Base-by-base conservation (phyloP, 2,797 vertebrate species). In the Brotula barbata region DNA sequence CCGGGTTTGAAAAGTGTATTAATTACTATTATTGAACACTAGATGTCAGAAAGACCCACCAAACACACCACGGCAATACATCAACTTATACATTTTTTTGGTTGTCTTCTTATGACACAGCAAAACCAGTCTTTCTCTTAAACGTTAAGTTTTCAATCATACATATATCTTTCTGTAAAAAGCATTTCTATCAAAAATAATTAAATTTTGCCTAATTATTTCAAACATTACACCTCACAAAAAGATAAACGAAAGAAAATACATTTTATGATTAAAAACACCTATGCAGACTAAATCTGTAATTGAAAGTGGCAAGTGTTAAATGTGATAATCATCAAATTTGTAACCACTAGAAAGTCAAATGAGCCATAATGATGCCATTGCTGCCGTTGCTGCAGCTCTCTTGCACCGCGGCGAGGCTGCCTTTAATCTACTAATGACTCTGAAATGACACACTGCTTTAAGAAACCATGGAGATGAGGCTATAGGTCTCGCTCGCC, bases 371-470 rank as follows among this genome's bases (percentile, higher is more conserved):
- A 81, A 82, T 87, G 82, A 83, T 75, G 74, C 68, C 63, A 74
- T 74, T 20, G 47, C 50, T 76, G 75, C 76, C 49, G 75, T 79
- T 74, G 77, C 70, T 58, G 61, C 68, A 51, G 71, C 73, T 60
- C 76, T 80, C 80, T 68, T 17, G 4, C 63, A 25, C 71, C 62
- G 22, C n/a, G 33, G 59, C 56, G 65, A 54, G 59, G 58, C 64
- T 25, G 74, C 78, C 85, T 90, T 90, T 90, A 80, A 85, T 88
- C 85, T 82, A 71, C 81, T 89, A 90, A 91, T 84, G 85, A 89
- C 84, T 80, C 73, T 61, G 58, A 85, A 86, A 83, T 88, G 82
- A 87, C 80, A 82, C 75, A 23, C 53, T 19, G 71, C 77, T 81
- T 79, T 58, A 77, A 83, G 80, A 87, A 78, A 58, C 73, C 68